Evolutionary conservation across 2,888 invertebrate species (phyloP), one percentile per base, ranked within the genome.

Genomic region (Cecidostiba fungosa): DNA sequence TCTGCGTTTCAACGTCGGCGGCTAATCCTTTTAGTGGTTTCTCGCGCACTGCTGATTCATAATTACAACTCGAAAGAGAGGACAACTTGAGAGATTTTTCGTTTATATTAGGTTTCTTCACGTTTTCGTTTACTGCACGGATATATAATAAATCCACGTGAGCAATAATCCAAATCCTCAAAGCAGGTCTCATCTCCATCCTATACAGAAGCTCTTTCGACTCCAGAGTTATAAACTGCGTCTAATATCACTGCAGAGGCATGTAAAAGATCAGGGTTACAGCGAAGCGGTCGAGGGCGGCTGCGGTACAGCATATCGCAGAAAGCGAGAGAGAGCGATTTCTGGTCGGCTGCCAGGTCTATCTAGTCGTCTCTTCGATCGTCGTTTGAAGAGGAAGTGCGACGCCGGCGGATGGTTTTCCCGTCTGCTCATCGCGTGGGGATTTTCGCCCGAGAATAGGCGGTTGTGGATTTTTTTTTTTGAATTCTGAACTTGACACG

Each of bases 181-280:
- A n/a, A 54, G 54, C 54, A 1, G 43, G 43, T 12, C 10, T n/a
- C n/a, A n/a, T n/a, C n/a, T n/a, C n/a, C n/a, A n/a, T n/a, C n/a
- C n/a, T n/a, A n/a, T n/a, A n/a, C n/a, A n/a, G n/a, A n/a, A n/a
- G n/a, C n/a, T 10, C 43, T 32, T 32, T 32, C 32, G 32, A 32
- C 6, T 36, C 47, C 47, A 47, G 47, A 6, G 19, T 26, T 26
- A 26, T 26, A n/a, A 23, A 26, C 16, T 19, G 69, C 50, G 47
- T 50, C 47, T 50, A 50, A 10, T n/a, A n/a, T n/a, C 4, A 69
- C 69, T 69, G 26, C 23, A n/a, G n/a, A 32, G 29, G 19, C 14
- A 1, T 14, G 32, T 14, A 32, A 26, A 73, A 73, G 23, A 47
- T 73, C 73, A 73, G 73, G 73, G 73, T 39, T 73, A 73, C 73